Evolutionary conservation across 2,113 vertebrate species (phyloP).

Genomic region (Tautogolabrus adspersus): DNA sequence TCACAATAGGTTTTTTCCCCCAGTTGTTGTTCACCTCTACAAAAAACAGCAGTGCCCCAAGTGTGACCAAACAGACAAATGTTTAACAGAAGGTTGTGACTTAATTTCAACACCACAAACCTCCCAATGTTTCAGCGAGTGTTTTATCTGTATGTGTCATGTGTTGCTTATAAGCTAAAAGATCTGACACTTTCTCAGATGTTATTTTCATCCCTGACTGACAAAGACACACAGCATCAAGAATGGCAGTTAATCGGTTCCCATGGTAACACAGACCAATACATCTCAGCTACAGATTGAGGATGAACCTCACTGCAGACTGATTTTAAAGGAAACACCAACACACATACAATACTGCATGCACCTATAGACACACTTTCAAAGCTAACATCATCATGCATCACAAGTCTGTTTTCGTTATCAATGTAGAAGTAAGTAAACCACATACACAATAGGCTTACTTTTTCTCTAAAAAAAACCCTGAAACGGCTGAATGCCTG

Average conservation of each 20-base stretch:
- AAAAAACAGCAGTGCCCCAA: no score
- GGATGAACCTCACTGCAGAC: constrained; percentile 72
- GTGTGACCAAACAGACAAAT: neutral
- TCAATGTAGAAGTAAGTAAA: neutral
- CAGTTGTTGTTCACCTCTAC: no score
- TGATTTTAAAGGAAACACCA: constrained; percentile 69
- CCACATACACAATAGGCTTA: constrained; percentile 23
- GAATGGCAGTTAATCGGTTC: constrained; percentile 77
- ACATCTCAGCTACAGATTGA: constrained; percentile 73
- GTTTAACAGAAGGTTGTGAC: neutral
- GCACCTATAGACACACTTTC: neutral
- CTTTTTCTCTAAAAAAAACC: constrained; percentile 8
- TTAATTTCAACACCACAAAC: neutral
- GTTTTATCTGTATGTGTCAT: constrained; percentile 21
- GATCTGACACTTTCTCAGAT: constrained; percentile 55
- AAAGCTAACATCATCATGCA: no score
- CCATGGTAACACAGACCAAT: constrained; percentile 82
- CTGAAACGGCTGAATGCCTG: constrained; percentile 19
- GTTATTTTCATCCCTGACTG: constrained; percentile 68
- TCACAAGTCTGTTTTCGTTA: no score
- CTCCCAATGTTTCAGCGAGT: neutral
- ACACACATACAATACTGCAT: constrained; percentile 23
- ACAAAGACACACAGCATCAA: constrained; percentile 54
- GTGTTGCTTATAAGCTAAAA: constrained; percentile 39
- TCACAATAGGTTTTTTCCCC: no score